Base-by-base conservation (phyloP, 1,140 invertebrate genomes). In the Cotesia glomerata region DNA sequence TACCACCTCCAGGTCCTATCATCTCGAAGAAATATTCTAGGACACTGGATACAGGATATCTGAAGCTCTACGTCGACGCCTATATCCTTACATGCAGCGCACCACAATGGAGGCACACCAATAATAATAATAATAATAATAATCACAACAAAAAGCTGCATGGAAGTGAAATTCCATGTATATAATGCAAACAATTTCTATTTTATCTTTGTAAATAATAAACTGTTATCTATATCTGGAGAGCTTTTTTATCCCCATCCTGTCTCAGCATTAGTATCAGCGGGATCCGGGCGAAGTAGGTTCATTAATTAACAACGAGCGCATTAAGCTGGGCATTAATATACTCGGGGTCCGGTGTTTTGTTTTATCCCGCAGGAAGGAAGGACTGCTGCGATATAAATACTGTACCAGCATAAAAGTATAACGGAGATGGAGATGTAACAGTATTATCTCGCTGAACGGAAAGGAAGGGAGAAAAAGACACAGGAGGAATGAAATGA, bases 301-400 rank as follows among this genome's bases (percentile, higher is more conserved):
- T 87, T 85, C 86, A 87, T 87, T 87, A 87, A 87, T 87, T 87
- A 87, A 82, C 80, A 75, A 80, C 76, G 49, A 80, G 83, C 79
- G 81, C 86, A 87, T 87, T 87, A 87, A 87, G 85, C 86, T 80
- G 58, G 76, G 84, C 85, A 87, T 87, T 87, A 87, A 87, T 87
- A 87, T 85, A 87, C 85, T 87, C 85, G 52, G 69, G 45, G 78
- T 81, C 81, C 80, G 78, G 80, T 87, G 86, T 87, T 87, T 87
- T 87, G 85, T 87, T 86, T 86, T 86, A 87, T 86, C 82, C 85
- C 79, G 80, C 84, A 86, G 81, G 83, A 83, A 39, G 39, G 39
- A 39, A 39, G 39, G 39, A 39, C 39, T 18, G 52, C n/a, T 7
- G n/a, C 52, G 16, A n/a, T 18, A 56, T 56, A 35, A 66, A 34